Conservation (phyloP, 2,888 invertebrate species). For the Mesoligia furuncula region DNA sequence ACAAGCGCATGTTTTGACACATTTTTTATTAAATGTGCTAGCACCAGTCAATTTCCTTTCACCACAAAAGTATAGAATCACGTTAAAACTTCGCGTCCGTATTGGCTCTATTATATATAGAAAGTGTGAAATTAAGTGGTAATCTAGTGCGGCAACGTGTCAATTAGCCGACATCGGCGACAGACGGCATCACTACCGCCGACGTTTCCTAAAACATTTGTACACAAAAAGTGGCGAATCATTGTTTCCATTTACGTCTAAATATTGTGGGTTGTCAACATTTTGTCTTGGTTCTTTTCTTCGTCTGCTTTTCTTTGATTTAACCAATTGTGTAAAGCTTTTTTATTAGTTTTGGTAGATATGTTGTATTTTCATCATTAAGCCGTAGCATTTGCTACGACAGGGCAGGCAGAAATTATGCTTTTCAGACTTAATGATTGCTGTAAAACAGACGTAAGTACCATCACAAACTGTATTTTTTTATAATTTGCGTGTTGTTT, state of each 20-base stretch:
- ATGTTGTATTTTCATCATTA: background rate
- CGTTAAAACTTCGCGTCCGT: slow-evolving; percentile 70
- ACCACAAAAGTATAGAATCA: slow-evolving; percentile 72
- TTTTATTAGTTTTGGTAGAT: slow-evolving; percentile 1
- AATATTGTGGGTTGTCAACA: slow-evolving; percentile 75
- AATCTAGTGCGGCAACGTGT: slow-evolving; percentile 84
- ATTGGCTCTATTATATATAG: slow-evolving; percentile 79
- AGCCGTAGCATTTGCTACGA: slow-evolving; percentile 2
- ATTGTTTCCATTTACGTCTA: slow-evolving; percentile 86
- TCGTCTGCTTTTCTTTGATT: background rate
- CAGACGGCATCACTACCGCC: slow-evolving; percentile 77
- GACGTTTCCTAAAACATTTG: slow-evolving; percentile 87
- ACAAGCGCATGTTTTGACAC: slow-evolving; percentile 36
- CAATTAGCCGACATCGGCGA: slow-evolving; percentile 80
- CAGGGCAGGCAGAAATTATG: background rate
- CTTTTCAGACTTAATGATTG: background rate
- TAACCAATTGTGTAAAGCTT: background rate
- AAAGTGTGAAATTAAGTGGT: slow-evolving; percentile 86
- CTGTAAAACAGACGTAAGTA: background rate
- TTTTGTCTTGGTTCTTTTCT: slow-evolving; percentile 64
- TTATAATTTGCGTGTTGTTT: background rate
- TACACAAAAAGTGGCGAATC: slow-evolving; percentile 86
- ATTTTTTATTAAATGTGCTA: slow-evolving; percentile 63
- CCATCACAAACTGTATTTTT: background rate
- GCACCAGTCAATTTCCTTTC: slow-evolving; percentile 72